Evolutionary conservation across 2,888 invertebrate genomes (phyloP), one percentile per base, ranked within the genome.

Genomic region (Phragmatobia fuliginosa): DNA sequence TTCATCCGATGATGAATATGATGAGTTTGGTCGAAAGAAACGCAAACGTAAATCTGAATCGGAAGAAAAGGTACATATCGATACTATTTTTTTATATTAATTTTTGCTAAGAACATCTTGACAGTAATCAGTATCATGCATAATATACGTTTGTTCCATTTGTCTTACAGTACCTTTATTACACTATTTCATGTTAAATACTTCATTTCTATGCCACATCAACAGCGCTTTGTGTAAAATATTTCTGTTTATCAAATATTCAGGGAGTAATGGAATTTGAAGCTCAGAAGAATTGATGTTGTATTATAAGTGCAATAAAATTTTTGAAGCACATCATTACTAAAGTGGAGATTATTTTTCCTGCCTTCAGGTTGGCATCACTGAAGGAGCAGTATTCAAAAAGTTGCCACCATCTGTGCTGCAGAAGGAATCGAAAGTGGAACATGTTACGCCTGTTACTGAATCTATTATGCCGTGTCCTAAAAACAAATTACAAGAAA

Each of bases 1-100:
- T 16, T 98, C 98, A 41, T 97, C 97, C 6, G 99, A 99, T 87
- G 99, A 98, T 88, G 99, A 99, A 92, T 99, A 98, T 91, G 99
- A 99, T 93, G 99, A 99, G 90, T 98, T 98, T 89, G 97, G 97
- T 0, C 95, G 97, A 63, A 96, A 95, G 82, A 97, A 97, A 88
- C 96, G 96, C 78, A 89, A 94, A 87, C 96, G 88, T 80, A 90
- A 87, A 73, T 70, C 85, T 36, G 91, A 90, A 38, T 67, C 84
- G 10, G 80, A 90, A 84, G 88, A 74, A 67, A 82, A 78, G 80
- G 80, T 81, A 72, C 64, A 72, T 83, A 66, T 31, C n/a, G n/a
- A n/a, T n/a, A n/a, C n/a, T 41, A 7, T 16, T 32, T n/a, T n/a
- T 11, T 32, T 32, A 33, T 60, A 33, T 5, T n/a, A 25, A n/a